Base-by-base conservation (phyloP, 2,888 invertebrate species). In the Volucella inflata region DNA sequence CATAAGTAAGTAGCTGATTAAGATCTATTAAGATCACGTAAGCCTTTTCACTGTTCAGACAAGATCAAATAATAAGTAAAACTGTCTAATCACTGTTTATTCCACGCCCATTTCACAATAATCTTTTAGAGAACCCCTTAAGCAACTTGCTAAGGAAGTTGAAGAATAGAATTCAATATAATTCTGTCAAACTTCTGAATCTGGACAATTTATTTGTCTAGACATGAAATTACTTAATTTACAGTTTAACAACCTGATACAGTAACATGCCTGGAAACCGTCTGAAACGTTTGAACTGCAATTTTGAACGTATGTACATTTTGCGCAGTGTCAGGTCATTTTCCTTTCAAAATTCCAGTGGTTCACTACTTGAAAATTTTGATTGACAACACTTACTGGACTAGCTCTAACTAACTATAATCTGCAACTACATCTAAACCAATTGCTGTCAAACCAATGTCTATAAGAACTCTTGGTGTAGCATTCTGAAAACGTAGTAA, bases 161-260 rank as follows among this genome's bases (percentile, higher is more conserved):
- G 11, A 50, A 10, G 14, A 12, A 16, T 6, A 30, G 14, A 64
- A 36, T 6, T 17, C 17, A n/a, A 14, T 3, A 11, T 4, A 0
- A 6, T 6, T 42, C 14, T 40, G 3, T 44, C 10, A 21, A 12
- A 67, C n/a, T 40, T 21, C 46, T 8, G n/a, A 36, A 14, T 21
- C 17, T 51, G 40, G 17, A 30, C 11, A 30, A 40, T 30, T 2
- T 51, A 50, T 55, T 46, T 21, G 38, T 2, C 4, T 11, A n/a
- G 38, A 64, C 14, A 38, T 53, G 36, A 42, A 11, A 12, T 65
- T 46, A 48, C 57, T 17, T 48, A 55, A 65, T 75, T 65, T 65
- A 12, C 65, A 65, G 65, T 65, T 75, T 38, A 48, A 57, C 57
- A 64, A 75, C 75, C 75, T 30, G 48, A 40, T 4, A 11, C 51